These are phyloP conservation scores for Alsophila aescularia DNA, from an alignment of 2,888 invertebrate species.

Conservation along the genomic window DNA sequence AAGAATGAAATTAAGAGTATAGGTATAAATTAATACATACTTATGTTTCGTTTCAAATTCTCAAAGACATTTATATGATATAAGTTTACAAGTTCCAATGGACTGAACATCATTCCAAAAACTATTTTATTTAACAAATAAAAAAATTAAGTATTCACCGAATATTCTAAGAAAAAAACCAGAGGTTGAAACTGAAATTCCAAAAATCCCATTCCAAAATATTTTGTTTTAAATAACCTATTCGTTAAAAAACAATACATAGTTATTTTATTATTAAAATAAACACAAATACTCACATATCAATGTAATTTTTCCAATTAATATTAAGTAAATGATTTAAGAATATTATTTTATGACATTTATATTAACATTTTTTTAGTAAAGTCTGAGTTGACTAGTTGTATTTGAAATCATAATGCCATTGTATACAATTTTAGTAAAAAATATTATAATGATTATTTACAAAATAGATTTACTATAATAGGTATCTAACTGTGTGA, in stretches of 20 bases:
- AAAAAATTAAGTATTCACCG: conserved; percentile 13
- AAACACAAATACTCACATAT: conserved; percentile 60
- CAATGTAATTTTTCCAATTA: conserved; percentile 45
- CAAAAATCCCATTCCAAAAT: conserved; percentile 33
- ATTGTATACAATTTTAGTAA: neutral
- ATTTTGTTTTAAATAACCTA: neutral
- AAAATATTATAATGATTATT: neutral
- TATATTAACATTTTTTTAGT: conserved; percentile 2
- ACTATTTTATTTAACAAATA: neutral
- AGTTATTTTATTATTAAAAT: conserved; percentile 17
- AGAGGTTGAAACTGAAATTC: conserved; percentile 28
- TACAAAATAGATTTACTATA: conserved; percentile 2
- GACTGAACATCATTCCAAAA: conserved; percentile 59
- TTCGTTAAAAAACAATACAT: neutral
- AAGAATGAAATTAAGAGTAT: neutral
- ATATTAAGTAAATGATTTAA: conserved; percentile 17
- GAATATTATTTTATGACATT: conserved; percentile 8
- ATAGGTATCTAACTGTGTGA: conserved; percentile 37
- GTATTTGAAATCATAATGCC: neutral
- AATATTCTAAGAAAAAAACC: neutral
- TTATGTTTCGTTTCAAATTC: neutral
- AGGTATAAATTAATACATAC: neutral
- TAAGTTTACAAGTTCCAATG: conserved; percentile 24
- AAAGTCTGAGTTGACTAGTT: conserved; percentile 16
- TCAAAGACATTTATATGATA: too few species aligned